Evolutionary conservation across 92 coral and sea anemone species (phyloP), one percentile per base, ranked within the genome.

Genomic region (Phenganax stokvisi): DNA sequence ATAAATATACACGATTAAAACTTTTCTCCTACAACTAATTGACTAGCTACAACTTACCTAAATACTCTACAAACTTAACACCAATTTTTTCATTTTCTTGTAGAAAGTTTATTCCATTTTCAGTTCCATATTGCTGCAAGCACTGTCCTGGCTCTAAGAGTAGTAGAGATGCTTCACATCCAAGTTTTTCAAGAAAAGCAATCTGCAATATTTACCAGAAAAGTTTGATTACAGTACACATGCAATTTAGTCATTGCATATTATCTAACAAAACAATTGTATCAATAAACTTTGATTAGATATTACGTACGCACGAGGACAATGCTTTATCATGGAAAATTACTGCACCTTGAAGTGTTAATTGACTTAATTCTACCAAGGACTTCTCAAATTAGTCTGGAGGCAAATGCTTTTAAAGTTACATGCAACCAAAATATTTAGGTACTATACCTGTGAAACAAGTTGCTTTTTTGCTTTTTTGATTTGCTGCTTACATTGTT

Each of bases 41-140:
- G 27, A 59, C n/a, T 37, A 37, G 0, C 7, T 59, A 59, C 65
- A 59, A 13, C 16, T 59, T 69, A 51, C 77, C 77, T 9, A 72
- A 72, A 72, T 29, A 72, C 56, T 72, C 58, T 6, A 51, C 25
- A 54, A 72, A 72, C 77, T 9, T 72, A 4, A 72, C 9, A 16
- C 17, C 8, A 52, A 72, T n/a, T 29, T 72, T 51, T 10, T 72
- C 77, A 72, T 72, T 72, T 29, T 72, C 56, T 8, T 9, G 29
- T 16, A 72, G 9, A 16, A 72, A 72, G 10, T 72, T 29, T 5
- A 51, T 6, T n/a, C 77, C 77, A 15, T 29, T 29, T 25, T 54
- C 37, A 37, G 77, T 72, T 6, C 77, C 77, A 72, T 10, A 72
- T 72, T 72, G 77, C 56, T 72, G 54, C 57, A 71, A 37, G 27